phyloP scores from a whole-genome alignment of 1,140 invertebrate species.

The Ostrea denselamellosa region DNA sequence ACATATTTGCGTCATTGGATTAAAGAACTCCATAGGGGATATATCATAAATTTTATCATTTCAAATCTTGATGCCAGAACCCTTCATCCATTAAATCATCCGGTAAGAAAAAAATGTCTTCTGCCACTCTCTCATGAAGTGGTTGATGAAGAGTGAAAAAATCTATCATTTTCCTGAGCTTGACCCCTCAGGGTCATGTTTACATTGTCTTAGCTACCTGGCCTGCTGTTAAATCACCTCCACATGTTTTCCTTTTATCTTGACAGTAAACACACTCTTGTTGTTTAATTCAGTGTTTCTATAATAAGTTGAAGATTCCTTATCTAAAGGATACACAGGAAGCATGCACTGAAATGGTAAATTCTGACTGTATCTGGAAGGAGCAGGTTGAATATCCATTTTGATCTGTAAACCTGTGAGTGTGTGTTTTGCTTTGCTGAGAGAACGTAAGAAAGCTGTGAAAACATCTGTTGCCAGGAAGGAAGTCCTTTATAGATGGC shows the following conservation, averaged over 20 bases:
- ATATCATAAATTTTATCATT: background rate
- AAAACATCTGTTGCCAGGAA: conserved; percentile 18
- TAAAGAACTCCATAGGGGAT: background rate
- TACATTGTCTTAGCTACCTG: conserved; percentile 21
- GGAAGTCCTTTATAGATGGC: conserved; percentile 15
- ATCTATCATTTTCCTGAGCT: background rate
- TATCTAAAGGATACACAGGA: background rate
- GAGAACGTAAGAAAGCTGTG: background rate
- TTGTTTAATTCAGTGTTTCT: conserved; percentile 18
- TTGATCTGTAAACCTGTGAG: background rate
- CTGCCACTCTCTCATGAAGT: background rate
- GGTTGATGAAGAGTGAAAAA: background rate
- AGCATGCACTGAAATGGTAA: background rate
- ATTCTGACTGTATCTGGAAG: background rate
- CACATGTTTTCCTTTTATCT: background rate
- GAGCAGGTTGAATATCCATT: background rate
- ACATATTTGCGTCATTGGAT: background rate
- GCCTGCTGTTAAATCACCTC: conserved; percentile 26
- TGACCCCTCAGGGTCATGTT: background rate
- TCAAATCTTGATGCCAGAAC: background rate
- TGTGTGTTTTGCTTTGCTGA: background rate
- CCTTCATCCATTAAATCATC: background rate
- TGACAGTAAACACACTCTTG: background rate
- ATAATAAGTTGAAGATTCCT: background rate
- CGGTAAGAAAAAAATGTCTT: background rate